Percentiles rank a stretch among this genome's conserved stretches.
Conservation (phyloP, 2,113 vertebrate genomes). For the Chionis minor region DNA sequence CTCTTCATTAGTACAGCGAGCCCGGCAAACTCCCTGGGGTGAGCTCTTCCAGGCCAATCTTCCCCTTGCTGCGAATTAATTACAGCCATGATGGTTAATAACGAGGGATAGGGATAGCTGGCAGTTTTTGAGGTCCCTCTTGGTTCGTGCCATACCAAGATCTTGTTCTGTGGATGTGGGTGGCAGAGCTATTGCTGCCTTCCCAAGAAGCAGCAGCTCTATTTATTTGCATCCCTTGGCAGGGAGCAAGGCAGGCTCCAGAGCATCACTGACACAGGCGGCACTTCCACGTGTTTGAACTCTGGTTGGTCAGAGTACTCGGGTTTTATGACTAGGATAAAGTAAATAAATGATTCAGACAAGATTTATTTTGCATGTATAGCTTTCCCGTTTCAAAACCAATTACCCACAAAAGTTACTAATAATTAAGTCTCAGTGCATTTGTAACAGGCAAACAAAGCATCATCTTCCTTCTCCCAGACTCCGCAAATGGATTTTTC, state of each 20-base stretch:
- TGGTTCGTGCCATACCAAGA: rapidly evolving
- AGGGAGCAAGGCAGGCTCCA: background rate
- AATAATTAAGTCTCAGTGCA: background rate
- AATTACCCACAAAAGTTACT: background rate
- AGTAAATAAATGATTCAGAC: background rate
- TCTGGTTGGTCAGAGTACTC: background rate
- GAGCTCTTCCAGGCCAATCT: background rate
- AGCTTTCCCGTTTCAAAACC: background rate
- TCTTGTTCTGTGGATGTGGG: background rate
- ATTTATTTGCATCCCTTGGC: background rate
- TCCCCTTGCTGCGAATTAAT: background rate
- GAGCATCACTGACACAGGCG: background rate
- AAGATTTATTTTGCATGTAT: background rate
- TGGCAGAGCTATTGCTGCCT: background rate
- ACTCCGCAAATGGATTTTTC: background rate
- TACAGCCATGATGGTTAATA: background rate
- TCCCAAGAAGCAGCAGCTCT: background rate
- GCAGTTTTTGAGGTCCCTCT: background rate
- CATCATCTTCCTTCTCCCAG: background rate
- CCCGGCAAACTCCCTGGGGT: background rate
- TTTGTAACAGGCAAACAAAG: background rate
- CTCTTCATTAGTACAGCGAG: background rate
- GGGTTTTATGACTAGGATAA: background rate
- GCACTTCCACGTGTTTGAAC: background rate
- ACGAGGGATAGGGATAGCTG: background rate